phyloP scores from a whole-genome alignment of 2,113 vertebrate genomes.

The Archilochus colubris region DNA sequence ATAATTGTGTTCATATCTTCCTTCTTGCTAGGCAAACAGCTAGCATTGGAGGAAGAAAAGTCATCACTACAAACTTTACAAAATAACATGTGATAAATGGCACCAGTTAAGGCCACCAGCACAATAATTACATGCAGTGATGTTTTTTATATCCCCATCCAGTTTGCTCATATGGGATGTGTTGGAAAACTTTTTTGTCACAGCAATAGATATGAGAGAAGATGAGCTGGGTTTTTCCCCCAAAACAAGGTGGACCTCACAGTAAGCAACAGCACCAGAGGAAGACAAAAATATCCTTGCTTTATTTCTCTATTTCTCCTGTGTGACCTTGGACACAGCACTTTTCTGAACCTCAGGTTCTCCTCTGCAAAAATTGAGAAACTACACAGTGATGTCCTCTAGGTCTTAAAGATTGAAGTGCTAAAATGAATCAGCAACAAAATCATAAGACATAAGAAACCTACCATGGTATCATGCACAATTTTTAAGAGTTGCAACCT shows the following conservation, averaged over 20 bases:
- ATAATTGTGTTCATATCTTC: neutral
- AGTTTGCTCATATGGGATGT: neutral
- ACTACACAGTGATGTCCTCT: neutral
- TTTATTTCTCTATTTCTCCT: neutral
- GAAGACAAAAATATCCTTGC: neutral
- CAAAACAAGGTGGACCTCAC: neutral
- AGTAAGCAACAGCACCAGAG: neutral
- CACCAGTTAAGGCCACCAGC: neutral
- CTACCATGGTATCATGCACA: neutral
- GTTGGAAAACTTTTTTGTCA: neutral
- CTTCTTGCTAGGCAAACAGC: neutral
- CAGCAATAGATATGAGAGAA: neutral
- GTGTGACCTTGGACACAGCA: neutral
- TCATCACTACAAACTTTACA: neutral
- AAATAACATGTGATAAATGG: neutral
- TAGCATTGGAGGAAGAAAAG: neutral
- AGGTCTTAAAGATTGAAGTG: neutral
- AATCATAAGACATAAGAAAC: neutral
- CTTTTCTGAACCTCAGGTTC: neutral
- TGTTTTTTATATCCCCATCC: neutral
- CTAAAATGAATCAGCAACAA: neutral
- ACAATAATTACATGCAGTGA: neutral
- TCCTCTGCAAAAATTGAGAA: neutral
- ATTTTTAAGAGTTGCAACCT: neutral
- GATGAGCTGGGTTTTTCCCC: neutral